Percentiles rank a stretch among this genome's conserved stretches.
These are phyloP conservation scores for Hirundo rustica DNA, from an alignment of 2,797 vertebrate species.

Conservation along the genomic window DNA sequence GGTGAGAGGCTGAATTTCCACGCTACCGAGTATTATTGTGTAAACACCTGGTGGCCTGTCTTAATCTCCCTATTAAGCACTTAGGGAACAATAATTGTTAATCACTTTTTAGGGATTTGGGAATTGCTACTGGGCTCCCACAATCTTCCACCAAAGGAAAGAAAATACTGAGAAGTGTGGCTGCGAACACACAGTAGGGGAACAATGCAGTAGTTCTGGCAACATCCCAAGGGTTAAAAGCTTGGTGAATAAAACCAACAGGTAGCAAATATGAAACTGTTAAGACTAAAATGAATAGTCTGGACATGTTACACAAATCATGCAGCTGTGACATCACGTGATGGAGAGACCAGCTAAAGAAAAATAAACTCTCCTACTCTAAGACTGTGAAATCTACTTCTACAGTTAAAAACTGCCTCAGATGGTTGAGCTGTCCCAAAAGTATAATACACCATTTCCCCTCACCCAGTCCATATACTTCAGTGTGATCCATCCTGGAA, in stretches of 20 bases:
- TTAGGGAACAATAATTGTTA: slow-evolving; percentile 16
- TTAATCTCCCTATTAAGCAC: slow-evolving; percentile 29
- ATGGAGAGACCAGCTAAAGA: not conserved
- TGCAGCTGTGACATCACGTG: not conserved
- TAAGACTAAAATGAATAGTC: not conserved
- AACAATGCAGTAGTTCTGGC: not conserved
- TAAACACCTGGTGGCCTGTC: slow-evolving; percentile 29
- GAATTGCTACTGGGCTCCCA: not conserved
- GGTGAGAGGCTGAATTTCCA: slow-evolving; percentile 8
- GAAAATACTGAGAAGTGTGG: not conserved
- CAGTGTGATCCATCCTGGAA: not conserved
- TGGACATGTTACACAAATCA: not conserved
- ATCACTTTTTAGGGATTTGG: slow-evolving; percentile 29
- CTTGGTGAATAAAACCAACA: not conserved
- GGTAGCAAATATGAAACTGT: not conserved
- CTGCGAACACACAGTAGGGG: not conserved
- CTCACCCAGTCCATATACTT: not conserved
- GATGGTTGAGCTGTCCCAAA: not conserved
- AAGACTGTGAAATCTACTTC: not conserved
- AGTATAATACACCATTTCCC: not conserved
- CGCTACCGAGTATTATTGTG: not conserved
- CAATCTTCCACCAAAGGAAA: not conserved
- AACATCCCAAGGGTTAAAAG: not conserved
- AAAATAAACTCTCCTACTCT: not conserved
- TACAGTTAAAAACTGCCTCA: not conserved